Base-by-base conservation (phyloP, 2,113 vertebrate species). In the Odontophorus gujanensis region DNA sequence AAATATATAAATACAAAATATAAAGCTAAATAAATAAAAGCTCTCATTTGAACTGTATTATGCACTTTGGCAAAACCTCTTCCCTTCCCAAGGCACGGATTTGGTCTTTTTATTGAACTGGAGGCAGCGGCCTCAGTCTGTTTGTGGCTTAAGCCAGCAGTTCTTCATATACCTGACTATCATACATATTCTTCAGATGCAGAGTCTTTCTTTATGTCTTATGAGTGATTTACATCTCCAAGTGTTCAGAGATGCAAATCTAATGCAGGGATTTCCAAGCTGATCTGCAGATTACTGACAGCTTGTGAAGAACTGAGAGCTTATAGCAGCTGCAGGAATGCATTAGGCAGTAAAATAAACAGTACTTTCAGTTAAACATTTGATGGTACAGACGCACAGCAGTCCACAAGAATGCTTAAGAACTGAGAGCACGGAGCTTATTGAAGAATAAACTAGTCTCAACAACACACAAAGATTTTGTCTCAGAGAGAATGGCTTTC, bases 171-270 rank as follows among this genome's bases (percentile, higher is more conserved):
- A 45, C 26, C 38, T 53, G 66, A 40, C n/a, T 28, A 38, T 21
- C 0, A 0, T 4, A 57, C 6, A 5, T 19, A 24, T 16, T 34
- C 11, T 50, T 57, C 34, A 42, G 34, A 80, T 20, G 24, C 19
- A 50, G 50, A 34, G 8, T 20, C 42, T 36, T 45, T 6, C 47
- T 22, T 34, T 7, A 4, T 34, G 42, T 58, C 30, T 66, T 58
- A 42, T 11, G 12, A 66, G 30, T 43, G 34, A 73, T 61, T 8
- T 58, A 36, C 43, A 30, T 42, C 42, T 57, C 30, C 34, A 66
- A 7, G 51, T 16, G 14, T 58, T 51, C 43, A 48, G 34, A 43
- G 48, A 43, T 40, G 28, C 34, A 79, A 47, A 40, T 58, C 48
- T 42, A 50, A 66, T 68, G 20, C 24, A 42, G 24, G 3, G 16